Base-by-base conservation (phyloP, 2,113 vertebrate genomes). In the Ardeotis arabs region DNA sequence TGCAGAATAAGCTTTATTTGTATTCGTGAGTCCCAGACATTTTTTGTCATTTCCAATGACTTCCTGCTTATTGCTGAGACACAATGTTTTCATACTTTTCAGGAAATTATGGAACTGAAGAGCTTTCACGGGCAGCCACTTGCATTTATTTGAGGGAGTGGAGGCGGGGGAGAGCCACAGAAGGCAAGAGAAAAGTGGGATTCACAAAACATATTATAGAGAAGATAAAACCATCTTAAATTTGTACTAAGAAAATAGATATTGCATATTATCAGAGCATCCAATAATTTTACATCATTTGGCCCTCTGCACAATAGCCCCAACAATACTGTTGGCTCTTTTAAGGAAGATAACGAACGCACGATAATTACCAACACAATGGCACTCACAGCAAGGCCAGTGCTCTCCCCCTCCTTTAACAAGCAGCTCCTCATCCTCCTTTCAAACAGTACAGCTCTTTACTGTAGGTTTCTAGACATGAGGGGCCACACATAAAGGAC, bases 401-500 rank as follows among this genome's bases (percentile, higher is more conserved):
- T 35, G 33, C 50, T 86, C 44, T 86, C 55, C 33, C 28, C 29
- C 12, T 74, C 27, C 45, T 77, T 67, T 82, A 82, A 90, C 18
- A 87, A 81, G 45, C 75, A 89, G 74, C 27, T 87, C 69, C 62
- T 80, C 63, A 83, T 85, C 55, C 55, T 89, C 87, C 67, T 85
- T 94, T 87, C 41, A 97, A 85, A 92, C 37, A 35, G 55, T 29
- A 41, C 8, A 83, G 58, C 52, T 75, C 73, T 84, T 69, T 86
- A 84, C 82, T 72, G 24, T 70, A 93, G 53, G 39, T 78, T 95
- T 91, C 79, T 49, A 93, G 82, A 83, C 37, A 12, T 39, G 55
- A 95, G 49, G 59, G 67, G 58, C 79, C 59, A 85, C 81, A 93
- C 39, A 84, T 80, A 94, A 91, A 96, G 47, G 41, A 95, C 96